These are phyloP conservation scores for Crocodylus rhombifer DNA, from an alignment of 2,797 vertebrate genomes.

Conservation along the genomic window DNA sequence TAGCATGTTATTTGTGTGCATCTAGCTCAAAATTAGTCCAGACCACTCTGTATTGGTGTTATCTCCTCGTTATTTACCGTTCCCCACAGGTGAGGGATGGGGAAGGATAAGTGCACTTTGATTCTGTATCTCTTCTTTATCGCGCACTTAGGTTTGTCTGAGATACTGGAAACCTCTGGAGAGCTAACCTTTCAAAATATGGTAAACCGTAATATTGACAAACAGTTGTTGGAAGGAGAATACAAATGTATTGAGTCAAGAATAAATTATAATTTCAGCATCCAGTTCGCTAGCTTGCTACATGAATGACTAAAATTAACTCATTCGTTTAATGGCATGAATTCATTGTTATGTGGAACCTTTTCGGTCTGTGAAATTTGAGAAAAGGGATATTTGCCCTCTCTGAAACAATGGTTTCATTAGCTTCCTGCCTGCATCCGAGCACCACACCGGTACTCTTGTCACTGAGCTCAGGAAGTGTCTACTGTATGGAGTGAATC, in stretches of 20 bases:
- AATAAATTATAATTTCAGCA: background rate
- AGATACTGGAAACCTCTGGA: background rate
- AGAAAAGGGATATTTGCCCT: background rate
- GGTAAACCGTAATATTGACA: background rate
- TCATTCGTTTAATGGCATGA: background rate
- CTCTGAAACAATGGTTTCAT: background rate
- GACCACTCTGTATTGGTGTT: background rate
- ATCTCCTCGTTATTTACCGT: background rate
- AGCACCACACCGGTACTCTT: accelerated
- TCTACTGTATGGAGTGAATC: background rate
- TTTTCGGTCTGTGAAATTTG: background rate
- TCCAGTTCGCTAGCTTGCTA: background rate
- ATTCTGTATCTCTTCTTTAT: too few species aligned
- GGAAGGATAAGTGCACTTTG: too few species aligned
- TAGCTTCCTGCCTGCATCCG: background rate
- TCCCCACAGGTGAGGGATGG: background rate
- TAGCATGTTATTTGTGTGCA: too few species aligned
- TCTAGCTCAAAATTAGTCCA: background rate
- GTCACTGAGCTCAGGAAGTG: background rate
- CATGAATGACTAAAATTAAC: background rate
- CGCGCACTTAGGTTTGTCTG: too few species aligned
- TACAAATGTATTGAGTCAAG: background rate
- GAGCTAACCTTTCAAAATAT: background rate
- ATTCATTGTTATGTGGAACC: background rate
- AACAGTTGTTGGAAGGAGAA: background rate